Base-by-base conservation (phyloP, 2,113 vertebrate species). In the Himantopus leucocephalus region DNA sequence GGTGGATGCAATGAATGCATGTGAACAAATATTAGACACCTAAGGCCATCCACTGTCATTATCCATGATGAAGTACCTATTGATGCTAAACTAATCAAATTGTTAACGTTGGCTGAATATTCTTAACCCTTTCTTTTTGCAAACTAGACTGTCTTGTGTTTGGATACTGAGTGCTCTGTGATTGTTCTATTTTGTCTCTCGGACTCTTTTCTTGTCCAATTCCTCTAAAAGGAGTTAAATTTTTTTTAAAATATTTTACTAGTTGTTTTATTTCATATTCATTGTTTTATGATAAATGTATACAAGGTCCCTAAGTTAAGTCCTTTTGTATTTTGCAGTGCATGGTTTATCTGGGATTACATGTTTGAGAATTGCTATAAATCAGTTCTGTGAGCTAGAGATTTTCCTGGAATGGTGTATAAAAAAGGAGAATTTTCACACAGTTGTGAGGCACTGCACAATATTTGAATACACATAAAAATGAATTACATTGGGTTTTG, bases 41-140 rank as follows among this genome's bases (percentile, higher is more conserved):
- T 68, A 76, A 68, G 50, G 73, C 43, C 18, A 79, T 59, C 91
- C 48, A 80, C 27, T 91, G 79, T 56, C 71, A 55, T 83, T 75
- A 79, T 91, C 78, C 75, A 21, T 91, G 63, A 88, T 52, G 83
- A 86, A 91, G 75, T 26, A 71, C 12, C 34, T 53, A 67, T 53
- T 91, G 94, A 76, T 86, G 73, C 76, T 63, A 47, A 88, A 53
- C 70, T 94, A 76, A 88, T 95, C n/a, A 66, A 82, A 90, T 83
- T 10, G 53, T 68, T 83, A 47, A 47, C 6, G 22, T 64, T 84
- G 72, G 17, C 30, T 92, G 56, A 94, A 60, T 91, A 91, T 41
- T 91, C 34, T 91, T 91, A 92, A 70, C 12, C 16, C 34, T 66
- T 68, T 64, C 32, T 55, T 92, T 95, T 94, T 66, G 17, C 52